These are phyloP conservation scores for Odontothrips loti DNA, from an alignment of 2,888 invertebrate species.

Conservation along the genomic window DNA sequence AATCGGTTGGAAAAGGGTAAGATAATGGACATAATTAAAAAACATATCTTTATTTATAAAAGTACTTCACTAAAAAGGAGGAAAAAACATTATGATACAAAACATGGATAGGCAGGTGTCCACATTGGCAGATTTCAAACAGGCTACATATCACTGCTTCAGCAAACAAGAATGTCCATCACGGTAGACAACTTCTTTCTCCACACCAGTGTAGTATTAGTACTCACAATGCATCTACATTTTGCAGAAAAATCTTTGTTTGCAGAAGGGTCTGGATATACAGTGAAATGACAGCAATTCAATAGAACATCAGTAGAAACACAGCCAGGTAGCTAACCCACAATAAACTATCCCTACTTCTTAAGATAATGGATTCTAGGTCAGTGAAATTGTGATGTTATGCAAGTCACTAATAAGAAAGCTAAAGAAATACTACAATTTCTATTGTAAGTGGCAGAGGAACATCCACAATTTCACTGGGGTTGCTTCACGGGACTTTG, in stretches of 20 bases:
- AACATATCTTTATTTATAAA: slow-evolving; percentile 17
- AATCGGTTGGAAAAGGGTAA: no score
- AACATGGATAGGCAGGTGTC: not conserved
- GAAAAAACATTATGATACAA: slow-evolving; percentile 1
- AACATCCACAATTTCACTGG: slow-evolving; percentile 13
- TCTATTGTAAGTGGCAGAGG: not conserved
- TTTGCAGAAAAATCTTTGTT: no score
- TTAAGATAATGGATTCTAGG: not conserved
- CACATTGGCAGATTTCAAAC: slow-evolving; percentile 12
- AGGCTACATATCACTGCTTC: not conserved
- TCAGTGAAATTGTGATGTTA: slow-evolving; percentile 4
- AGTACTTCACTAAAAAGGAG: slow-evolving; percentile 2
- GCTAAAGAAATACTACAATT: not conserved
- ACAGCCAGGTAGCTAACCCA: not conserved
- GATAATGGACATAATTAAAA: not conserved
- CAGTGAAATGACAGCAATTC: not conserved
- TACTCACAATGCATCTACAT: no score
- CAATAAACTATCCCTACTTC: not conserved
- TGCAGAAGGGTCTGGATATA: not conserved
- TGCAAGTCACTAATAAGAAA: not conserved
- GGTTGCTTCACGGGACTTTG: slow-evolving; percentile 12
- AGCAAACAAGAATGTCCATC: not conserved
- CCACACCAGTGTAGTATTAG: no score
- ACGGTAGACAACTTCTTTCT: no score
- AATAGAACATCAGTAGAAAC: not conserved